phyloP scores from a whole-genome alignment of 2,113 vertebrate genomes.

The Bungarus multicinctus region DNA sequence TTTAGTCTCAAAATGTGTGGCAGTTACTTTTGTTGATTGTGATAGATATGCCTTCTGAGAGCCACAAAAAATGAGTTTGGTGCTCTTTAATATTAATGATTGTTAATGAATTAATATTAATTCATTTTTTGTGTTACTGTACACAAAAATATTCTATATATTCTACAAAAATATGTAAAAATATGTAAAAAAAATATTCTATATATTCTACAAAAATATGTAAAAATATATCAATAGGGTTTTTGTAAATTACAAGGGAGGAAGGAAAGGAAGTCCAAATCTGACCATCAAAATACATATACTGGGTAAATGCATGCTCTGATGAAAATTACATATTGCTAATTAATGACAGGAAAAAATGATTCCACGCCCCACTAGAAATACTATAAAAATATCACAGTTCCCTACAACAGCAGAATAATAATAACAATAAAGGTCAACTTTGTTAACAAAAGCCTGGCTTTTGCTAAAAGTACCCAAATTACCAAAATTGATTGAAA shows the following conservation, averaged over 20 bases:
- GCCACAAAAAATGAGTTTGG: not conserved
- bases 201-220: not conserved
- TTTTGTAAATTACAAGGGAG: not conserved
- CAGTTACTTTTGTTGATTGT: not conserved
- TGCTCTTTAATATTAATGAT: not conserved
- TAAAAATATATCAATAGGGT: not conserved
- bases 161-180: too few species aligned
- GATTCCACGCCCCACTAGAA: not conserved
- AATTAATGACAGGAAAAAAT: not conserved
- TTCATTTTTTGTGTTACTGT: not conserved
- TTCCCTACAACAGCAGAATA: not conserved
- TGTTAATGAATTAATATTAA: not conserved
- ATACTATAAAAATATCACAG: not conserved
- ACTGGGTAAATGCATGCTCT: not conserved
- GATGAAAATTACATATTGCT: not conserved
- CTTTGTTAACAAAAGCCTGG: not conserved
- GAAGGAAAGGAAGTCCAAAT: not conserved
- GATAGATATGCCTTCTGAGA: not conserved
- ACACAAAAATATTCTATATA: too few species aligned
- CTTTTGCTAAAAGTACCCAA: slow-evolving; percentile 13
- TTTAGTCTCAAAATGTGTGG: not conserved
- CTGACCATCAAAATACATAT: not conserved
- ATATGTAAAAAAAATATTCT: too few species aligned
- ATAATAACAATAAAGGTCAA: not conserved
- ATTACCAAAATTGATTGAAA: slow-evolving; percentile 24